Evolutionary conservation across 1,140 invertebrate species (phyloP).

Genomic region (Drosophila sechellia): DNA sequence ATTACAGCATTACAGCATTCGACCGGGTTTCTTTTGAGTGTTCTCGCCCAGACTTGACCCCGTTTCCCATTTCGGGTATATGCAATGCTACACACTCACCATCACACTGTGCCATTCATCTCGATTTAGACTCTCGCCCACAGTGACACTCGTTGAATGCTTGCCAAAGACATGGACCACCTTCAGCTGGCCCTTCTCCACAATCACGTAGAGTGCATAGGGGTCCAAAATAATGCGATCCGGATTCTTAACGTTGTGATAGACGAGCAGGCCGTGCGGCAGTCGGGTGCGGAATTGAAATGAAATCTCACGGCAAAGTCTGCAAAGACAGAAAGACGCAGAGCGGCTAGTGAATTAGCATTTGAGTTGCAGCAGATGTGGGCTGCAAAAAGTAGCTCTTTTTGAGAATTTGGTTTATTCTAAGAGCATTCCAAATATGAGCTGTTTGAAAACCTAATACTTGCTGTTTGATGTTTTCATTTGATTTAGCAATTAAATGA

Average conservation of each 20-base stretch:
- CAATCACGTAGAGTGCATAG: constrained; percentile 94
- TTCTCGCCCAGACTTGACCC: constrained; percentile 35
- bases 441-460: too few relatives aligned
- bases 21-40: constrained; percentile 8
- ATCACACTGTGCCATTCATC: constrained; percentile 95
- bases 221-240: constrained; percentile 90
- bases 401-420: not conserved
- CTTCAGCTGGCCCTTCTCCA: constrained; percentile 94
- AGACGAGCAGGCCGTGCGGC: constrained; percentile 93
- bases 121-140: constrained; percentile 94
- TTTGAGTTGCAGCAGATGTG: constrained; percentile 13
- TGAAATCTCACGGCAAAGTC: constrained; percentile 93
- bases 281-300: constrained; percentile 94
- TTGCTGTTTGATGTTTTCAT: too few relatives aligned
- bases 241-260: constrained; percentile 94
- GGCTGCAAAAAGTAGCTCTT: not conserved
- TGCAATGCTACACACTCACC: constrained; percentile 81
- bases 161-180: constrained; percentile 96
- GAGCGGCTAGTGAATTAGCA: constrained; percentile 18
- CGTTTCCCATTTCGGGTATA: constrained; percentile 1
- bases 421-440: not conserved
- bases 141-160: constrained; percentile 92
- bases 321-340: constrained; percentile 74
- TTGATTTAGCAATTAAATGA: too few relatives aligned
- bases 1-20: not conserved